Conservation (phyloP, 2,888 invertebrate species). For the Notodonta ziczac region DNA sequence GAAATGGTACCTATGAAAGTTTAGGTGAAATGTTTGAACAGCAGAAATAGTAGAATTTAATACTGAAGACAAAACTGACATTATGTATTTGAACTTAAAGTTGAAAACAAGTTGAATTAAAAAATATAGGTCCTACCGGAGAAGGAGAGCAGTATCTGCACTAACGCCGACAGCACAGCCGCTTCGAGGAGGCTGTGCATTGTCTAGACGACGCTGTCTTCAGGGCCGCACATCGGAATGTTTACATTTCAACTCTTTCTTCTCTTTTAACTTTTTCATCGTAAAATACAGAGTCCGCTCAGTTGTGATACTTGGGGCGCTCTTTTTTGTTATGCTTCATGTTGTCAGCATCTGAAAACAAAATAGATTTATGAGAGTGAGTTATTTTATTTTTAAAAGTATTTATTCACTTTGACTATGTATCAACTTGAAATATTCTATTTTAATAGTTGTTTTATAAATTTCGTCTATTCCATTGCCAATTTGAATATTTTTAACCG, state of each 20-base stretch:
- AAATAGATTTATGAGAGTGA: slow-evolving; percentile 17
- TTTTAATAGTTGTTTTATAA: no score
- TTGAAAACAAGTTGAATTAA: no score
- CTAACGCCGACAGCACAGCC: slow-evolving; percentile 72
- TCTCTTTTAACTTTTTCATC: slow-evolving; percentile 65
- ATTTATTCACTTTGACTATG: neutral
- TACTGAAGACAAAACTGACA: no score
- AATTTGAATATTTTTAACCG: no score
- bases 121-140: slow-evolving; percentile 54
- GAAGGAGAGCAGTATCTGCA: slow-evolving; percentile 72
- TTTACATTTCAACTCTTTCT: slow-evolving; percentile 52
- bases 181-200: slow-evolving; percentile 75
- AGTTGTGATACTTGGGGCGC: slow-evolving; percentile 22
- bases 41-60: no score
- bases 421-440: no score
- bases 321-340: slow-evolving; percentile 49
- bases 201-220: slow-evolving; percentile 71
- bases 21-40: no score
- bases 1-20: no score
- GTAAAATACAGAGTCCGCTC: slow-evolving; percentile 32
- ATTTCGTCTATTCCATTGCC: no score
- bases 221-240: slow-evolving; percentile 68
- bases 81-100: no score
- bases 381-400: neutral
- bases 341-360: slow-evolving; percentile 57